Evolutionary conservation across 2,113 vertebrate species (phyloP).

Genomic region (Cettia cetti): DNA sequence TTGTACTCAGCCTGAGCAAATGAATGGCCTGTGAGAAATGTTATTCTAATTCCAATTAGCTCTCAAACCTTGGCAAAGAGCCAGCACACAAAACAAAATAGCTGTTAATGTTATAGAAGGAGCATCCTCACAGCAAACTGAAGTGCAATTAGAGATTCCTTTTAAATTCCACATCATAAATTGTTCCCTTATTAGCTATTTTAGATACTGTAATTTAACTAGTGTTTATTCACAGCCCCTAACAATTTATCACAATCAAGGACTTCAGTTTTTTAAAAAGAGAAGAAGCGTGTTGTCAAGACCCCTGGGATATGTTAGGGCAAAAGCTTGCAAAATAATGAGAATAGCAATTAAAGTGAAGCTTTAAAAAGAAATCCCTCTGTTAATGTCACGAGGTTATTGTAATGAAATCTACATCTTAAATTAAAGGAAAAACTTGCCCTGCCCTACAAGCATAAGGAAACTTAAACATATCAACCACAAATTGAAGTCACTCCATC

Average conservation of each 20-base stretch:
- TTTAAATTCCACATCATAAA: conserved; percentile 98
- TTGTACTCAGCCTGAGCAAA: conserved; percentile 89
- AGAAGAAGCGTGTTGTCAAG: conserved; percentile 79
- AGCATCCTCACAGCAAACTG: conserved; percentile 90
- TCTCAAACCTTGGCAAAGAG: conserved; percentile 92
- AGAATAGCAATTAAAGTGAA: conserved; percentile 82
- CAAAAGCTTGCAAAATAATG: conserved; percentile 85
- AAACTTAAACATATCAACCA: conserved; percentile 43
- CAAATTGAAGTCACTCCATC: conserved; percentile 1
- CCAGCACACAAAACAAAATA: conserved; percentile 92
- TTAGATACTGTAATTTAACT: conserved; percentile 90
- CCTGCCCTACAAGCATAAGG: conserved; percentile 46
- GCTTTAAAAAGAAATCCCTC: conserved; percentile 77
- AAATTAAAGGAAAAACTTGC: conserved; percentile 75
- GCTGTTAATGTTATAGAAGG: conserved; percentile 94
- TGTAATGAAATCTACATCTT: conserved; percentile 78
- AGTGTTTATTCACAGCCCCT: conserved; percentile 95
- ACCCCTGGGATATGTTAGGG: conserved; percentile 86
- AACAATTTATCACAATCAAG: conserved; percentile 87
- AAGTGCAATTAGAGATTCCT: conserved; percentile 96
- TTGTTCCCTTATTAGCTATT: conserved; percentile 96
- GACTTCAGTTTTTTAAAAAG: conserved; percentile 81
- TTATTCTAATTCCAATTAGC: conserved; percentile 99
- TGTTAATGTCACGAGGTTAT: conserved; percentile 76
- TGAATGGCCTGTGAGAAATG: conserved; percentile 98